Percentiles rank a stretch among this genome's conserved stretches.
Conservation (phyloP, 2,797 vertebrate species). For the Schizopygopsis malacanthus region DNA sequence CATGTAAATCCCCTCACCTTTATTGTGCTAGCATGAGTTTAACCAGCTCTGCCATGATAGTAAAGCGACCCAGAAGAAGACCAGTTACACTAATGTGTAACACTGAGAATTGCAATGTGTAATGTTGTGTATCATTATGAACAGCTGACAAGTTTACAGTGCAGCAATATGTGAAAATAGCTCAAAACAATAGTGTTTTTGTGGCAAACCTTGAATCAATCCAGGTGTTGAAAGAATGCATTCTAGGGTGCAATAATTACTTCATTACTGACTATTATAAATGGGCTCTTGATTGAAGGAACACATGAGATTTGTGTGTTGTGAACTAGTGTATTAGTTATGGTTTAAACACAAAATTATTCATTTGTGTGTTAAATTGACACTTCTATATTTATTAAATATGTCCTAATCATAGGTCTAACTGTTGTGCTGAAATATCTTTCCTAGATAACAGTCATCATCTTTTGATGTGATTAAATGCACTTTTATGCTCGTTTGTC, state of each 20-base stretch:
- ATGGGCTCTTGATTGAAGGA: not conserved
- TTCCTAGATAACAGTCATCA: conserved; percentile 43
- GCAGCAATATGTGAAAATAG: not conserved
- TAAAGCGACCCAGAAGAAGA: not conserved
- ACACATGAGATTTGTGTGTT: conserved; percentile 27
- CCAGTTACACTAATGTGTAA: not conserved
- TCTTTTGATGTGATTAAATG: conserved; percentile 50
- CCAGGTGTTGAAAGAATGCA: conserved; percentile 41
- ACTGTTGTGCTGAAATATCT: conserved; percentile 44
- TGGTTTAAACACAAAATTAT: conserved; percentile 60
- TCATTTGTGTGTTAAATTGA: conserved; percentile 60
- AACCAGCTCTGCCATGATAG: not conserved
- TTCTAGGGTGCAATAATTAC: conserved; percentile 18
- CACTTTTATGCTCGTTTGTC: conserved; percentile 55
- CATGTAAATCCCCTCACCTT: too few relatives aligned
- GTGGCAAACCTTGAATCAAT: not conserved
- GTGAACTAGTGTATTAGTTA: conserved; percentile 58
- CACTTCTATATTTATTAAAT: conserved; percentile 72
- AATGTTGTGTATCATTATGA: not conserved
- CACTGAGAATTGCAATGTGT: not conserved
- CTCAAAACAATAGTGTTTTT: not conserved
- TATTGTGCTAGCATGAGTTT: not conserved
- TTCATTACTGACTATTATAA: conserved; percentile 23
- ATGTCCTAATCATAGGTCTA: conserved; percentile 56
- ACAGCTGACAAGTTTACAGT: not conserved